Conservation (phyloP, 1,140 invertebrate genomes). For the Drosophila ficusphila region DNA sequence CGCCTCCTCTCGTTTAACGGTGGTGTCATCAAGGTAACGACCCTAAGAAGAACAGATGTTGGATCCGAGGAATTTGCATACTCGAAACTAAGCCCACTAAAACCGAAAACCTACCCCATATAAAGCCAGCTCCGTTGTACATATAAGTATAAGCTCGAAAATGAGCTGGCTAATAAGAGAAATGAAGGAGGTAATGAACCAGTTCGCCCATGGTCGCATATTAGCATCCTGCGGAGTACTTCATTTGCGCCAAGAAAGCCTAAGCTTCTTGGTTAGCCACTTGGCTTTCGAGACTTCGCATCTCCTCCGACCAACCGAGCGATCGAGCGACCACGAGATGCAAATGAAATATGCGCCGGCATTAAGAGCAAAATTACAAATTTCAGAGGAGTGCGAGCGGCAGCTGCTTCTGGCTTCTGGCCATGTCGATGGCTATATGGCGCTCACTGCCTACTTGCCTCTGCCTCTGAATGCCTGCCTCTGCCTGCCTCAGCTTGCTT, state of each 20-base stretch:
- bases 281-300: too few relatives aligned
- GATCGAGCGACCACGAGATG: conserved; percentile 18
- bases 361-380: conserved; percentile 72
- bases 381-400: conserved; percentile 51
- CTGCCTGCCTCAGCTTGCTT: too few relatives aligned
- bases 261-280: conserved; percentile 40
- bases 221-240: conserved; percentile 44
- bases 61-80: conserved; percentile 31
- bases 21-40: conserved; percentile 43
- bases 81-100: conserved; percentile 14
- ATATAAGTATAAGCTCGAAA: conserved; percentile 31
- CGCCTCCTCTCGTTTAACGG: conserved; percentile 27
- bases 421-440: conserved; percentile 27
- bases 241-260: conserved; percentile 31
- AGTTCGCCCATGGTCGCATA: conserved; percentile 42
- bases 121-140: conserved; percentile 32
- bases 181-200: conserved; percentile 36
- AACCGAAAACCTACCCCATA: conserved; percentile 29
- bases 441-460: too few relatives aligned
- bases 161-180: conserved; percentile 30
- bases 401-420: conserved; percentile 31
- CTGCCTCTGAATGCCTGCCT: too few relatives aligned
- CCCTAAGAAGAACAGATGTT: conserved; percentile 42
- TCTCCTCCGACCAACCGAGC: too few relatives aligned
- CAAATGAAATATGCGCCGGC: conserved; percentile 68